Conservation (phyloP, 1,140 invertebrate genomes). For the Anthonomus grandis region DNA sequence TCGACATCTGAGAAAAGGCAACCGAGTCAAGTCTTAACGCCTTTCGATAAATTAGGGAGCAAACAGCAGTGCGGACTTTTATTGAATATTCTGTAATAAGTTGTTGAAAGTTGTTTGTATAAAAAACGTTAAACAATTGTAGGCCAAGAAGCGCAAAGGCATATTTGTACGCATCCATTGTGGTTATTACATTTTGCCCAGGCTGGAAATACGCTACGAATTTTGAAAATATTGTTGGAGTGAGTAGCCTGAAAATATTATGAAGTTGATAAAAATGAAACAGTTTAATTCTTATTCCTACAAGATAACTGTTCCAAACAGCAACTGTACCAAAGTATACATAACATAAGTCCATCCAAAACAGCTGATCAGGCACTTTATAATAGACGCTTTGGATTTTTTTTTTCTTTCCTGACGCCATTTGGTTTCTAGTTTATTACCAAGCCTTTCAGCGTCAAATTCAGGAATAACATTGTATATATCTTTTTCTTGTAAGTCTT, state of each 20-base stretch:
- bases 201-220: slow-evolving; percentile 32
- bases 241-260: slow-evolving; percentile 27
- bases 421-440: slow-evolving; percentile 20
- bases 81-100: slow-evolving; percentile 67
- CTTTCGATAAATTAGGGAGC: slow-evolving; percentile 80
- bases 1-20: slow-evolving; percentile 64
- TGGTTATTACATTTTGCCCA: slow-evolving; percentile 20
- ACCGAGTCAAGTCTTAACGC: slow-evolving; percentile 64
- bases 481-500: slow-evolving; percentile 26
- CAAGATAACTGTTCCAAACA: slow-evolving; percentile 12
- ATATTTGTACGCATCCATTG: slow-evolving; percentile 27
- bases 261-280: slow-evolving; percentile 6
- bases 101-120: slow-evolving; percentile 73
- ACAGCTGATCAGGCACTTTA: slow-evolving; percentile 2
- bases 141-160: slow-evolving; percentile 17
- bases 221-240: slow-evolving; percentile 22
- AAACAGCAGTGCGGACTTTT: slow-evolving; percentile 74
- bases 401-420: slow-evolving; percentile 23
- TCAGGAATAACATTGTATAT: slow-evolving; percentile 22
- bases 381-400: slow-evolving; percentile 17
- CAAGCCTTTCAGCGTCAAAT: slow-evolving; percentile 16
- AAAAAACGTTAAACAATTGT: slow-evolving; percentile 22
- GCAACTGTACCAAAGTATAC: slow-evolving; percentile 14
- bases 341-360: slow-evolving; percentile 24
- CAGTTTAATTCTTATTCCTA: too few species aligned